Base-by-base conservation (phyloP, 2,888 invertebrate genomes). In the Actias luna region DNA sequence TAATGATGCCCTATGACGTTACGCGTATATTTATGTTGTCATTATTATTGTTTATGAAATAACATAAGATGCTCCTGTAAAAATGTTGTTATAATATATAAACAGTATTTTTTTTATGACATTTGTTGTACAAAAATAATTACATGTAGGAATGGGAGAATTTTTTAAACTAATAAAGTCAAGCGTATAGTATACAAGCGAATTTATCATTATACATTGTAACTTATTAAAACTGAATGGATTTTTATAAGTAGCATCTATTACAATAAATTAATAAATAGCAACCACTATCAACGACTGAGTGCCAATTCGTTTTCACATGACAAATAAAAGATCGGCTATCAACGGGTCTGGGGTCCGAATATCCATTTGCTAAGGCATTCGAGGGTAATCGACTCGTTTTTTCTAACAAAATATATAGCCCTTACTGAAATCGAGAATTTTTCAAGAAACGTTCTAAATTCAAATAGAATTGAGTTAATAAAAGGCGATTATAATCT, bases 321-420 rank as follows among this genome's bases (percentile, higher is more conserved):
- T 70, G 64, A 58, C 64, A 64, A 69, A 70, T 73, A 72, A 71
- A 69, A 72, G 67, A 67, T 66, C 67, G 62, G 62, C 69, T 66
- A 67, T 71, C 70, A 69, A 68, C 68, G 67, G 62, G 35, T 60
- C 63, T 50, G 58, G 61, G 66, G 69, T 67, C 70, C 69, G 67
- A 70, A 72, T 71, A 71, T 69, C 72, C 71, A 73, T 72, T 73
- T 69, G 64, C 69, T 63, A 67, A 61, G 65, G 68, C 67, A 67
- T 67, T 64, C 66, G 55, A 64, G 69, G 70, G 72, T 73, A 72
- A 73, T 71, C 71, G 66, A 65, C 42, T 64, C 67, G 67, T 59
- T 64, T 63, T 63, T 63, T 60, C 64, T 50, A 39, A 33, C 55
- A 61, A 58, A 64, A 64, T 64, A 58, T 58, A 64, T 64, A 50